phyloP scores from a whole-genome alignment of 1,140 invertebrate species.

The Colletes gigas region DNA sequence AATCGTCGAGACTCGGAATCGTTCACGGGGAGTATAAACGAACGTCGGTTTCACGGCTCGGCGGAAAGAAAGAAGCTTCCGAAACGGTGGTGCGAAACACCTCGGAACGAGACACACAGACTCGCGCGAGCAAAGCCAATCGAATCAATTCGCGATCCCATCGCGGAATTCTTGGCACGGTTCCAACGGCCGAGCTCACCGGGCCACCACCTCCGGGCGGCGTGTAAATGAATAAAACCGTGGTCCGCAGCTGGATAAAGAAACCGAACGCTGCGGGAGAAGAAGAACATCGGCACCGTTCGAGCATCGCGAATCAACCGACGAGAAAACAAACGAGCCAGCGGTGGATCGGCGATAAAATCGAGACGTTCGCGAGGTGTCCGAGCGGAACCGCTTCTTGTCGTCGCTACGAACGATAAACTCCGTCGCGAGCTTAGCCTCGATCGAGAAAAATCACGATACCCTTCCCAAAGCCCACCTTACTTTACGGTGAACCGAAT shows the following conservation, averaged over 20 bases:
- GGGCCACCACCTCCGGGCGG: background rate
- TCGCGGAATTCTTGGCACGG: conserved; percentile 25
- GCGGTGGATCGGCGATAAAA: conserved; percentile 27
- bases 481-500: too few species aligned
- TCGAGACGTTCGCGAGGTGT: background rate
- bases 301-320: conserved; percentile 40
- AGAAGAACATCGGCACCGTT: conserved; percentile 7
- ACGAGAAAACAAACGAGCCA: conserved; percentile 31
- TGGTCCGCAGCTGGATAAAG: conserved; percentile 30
- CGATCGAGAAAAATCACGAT: background rate
- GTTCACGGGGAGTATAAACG: background rate
- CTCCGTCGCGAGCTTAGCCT: background rate
- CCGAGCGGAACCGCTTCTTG: conserved; percentile 1
- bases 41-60: background rate
- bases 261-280: conserved; percentile 50
- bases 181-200: background rate
- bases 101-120: background rate
- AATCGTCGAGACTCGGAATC: too few species aligned
- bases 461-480: too few species aligned
- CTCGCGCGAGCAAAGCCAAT: conserved; percentile 12
- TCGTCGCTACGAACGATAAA: background rate
- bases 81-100: background rate
- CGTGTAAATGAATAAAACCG: conserved; percentile 46
- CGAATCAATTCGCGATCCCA: conserved; percentile 35
- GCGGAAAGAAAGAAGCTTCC: background rate